Evolutionary conservation across 2,113 vertebrate species (phyloP), one percentile per base, ranked within the genome.

Genomic region (Lynx canadensis): DNA sequence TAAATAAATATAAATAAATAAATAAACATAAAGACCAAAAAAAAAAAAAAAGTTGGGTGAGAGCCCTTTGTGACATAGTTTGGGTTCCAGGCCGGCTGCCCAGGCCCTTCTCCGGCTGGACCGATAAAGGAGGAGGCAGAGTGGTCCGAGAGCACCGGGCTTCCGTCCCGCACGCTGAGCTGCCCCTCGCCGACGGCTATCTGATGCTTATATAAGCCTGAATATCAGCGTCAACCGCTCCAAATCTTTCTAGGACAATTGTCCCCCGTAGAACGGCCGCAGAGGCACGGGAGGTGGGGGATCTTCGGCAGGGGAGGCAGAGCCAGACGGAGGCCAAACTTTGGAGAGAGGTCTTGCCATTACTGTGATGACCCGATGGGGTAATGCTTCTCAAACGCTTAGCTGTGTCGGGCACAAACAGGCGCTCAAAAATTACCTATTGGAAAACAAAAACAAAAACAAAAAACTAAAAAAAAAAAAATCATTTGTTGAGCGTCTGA

Each of bases 331-430:
- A 63, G 27, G 25, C 80, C 9, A 21, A 13, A 21, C 65, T 80
- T 23, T 81, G 80, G 73, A 82, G 48, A 33, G 74, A 21, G 7
- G 33, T 33, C 63, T 45, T 15, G 9, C 38, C 7, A 27, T 57
- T 31, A 5, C 92, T 33, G 1, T 13, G 63, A 38, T 11, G 25
- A 66, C 25, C 19, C 60, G 0, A 23, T 4, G 23, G 36, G 29
- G 52, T 13, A 2, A 16, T 4, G 27, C 50, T 79, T 90, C n/a
- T 9, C 0, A 55, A 52, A 25, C 1, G 48, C 68, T 27, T 3
- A 5, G 91, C 52, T 6, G 18, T 7, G 63, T 2, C 0, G 0
- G 57, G 23, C 4, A 9, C 15, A 33, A 12, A 33, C 6, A 12
- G 31, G 18, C 23, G 3, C 36, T 23, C 19, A 5, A 27, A 60